Base-by-base conservation (phyloP, 2,797 vertebrate genomes). In the Bovichtus variegatus region DNA sequence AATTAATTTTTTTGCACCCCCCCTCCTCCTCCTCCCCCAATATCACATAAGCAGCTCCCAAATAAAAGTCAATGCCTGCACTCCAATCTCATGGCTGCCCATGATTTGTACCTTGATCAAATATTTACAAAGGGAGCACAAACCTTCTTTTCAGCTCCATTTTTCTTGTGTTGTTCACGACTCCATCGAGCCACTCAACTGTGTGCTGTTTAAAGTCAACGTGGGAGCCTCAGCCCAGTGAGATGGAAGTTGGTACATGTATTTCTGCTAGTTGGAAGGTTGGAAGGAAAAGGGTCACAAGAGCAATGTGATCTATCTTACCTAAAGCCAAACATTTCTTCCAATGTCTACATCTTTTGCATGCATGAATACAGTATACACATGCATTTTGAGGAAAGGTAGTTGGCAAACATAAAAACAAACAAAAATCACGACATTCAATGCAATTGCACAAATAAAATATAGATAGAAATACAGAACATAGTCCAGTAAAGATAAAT, bases 41-140 rank as follows among this genome's bases (percentile, higher is more conserved):
- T 74, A 46, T 70, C 63, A 68, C 11, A 74, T 65, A 71, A 67
- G 58, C 68, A 51, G 65, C 64, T 81, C 54, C 41, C 29, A 75
- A 83, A 75, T 68, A 77, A 74, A 61, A 82, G 59, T 74, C 66
- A 51, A 36, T 80, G 71, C 72, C 64, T 81, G 53, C 72, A 78
- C 81, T 83, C 65, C 84, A 80, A 69, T 87, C 71, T 87, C 66
- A 80, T 31, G 67, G 73, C 63, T 67, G 49, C 62, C 58, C 49
- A 23, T 80, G 73, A 80, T 86, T 89, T 87, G 84, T 81, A 76
- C 78, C 79, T 77, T 76, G 59, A 91, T 91, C 86, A 89, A 89
- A 91, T 89, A 87, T 92, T 89, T 91, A 89, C 81, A 82, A 75
- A 69, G 65, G 69, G 59, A 80, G 21, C 58, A 74, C 78, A 81